Percentiles rank a stretch among this genome's conserved stretches.
phyloP scores from a whole-genome alignment of 2,113 vertebrate species.

The Marcusenius ussheri region DNA sequence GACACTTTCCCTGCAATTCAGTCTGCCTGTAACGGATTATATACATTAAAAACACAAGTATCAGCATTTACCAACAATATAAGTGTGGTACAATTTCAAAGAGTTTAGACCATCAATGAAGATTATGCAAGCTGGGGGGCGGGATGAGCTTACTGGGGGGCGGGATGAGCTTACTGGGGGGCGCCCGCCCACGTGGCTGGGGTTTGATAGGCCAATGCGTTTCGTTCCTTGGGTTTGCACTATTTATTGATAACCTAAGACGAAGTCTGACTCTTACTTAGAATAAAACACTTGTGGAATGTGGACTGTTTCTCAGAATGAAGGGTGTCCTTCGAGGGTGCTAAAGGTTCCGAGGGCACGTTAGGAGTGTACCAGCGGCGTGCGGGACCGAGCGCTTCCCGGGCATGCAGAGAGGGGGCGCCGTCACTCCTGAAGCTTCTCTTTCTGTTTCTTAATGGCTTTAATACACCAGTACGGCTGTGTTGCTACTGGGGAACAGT shows the following conservation, averaged over 20 bases:
- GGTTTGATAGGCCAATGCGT: neutral
- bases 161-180: neutral
- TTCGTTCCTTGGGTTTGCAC: neutral
- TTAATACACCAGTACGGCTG: neutral
- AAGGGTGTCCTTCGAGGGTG: neutral
- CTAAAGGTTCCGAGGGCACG: neutral
- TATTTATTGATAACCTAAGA: constrained; percentile 5
- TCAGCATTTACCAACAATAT: neutral
- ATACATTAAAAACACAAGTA: neutral
- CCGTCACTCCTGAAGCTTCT: neutral
- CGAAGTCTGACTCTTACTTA: neutral
- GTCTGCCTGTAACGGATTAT: neutral
- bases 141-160: neutral
- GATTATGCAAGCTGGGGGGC: neutral
- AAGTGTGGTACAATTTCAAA: neutral
- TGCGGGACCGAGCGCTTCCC: neutral
- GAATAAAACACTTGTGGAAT: neutral
- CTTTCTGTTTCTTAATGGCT: constrained; percentile 3
- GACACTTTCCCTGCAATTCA: neutral
- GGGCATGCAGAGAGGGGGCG: neutral
- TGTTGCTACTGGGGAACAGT: constrained; percentile 10
- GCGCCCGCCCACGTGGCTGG: neutral
- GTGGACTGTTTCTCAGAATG: neutral
- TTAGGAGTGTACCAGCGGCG: neutral
- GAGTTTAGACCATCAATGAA: neutral